Evolutionary conservation across 1,140 invertebrate species (phyloP), one percentile per base, ranked within the genome.

Genomic region (Cepaea nemoralis): DNA sequence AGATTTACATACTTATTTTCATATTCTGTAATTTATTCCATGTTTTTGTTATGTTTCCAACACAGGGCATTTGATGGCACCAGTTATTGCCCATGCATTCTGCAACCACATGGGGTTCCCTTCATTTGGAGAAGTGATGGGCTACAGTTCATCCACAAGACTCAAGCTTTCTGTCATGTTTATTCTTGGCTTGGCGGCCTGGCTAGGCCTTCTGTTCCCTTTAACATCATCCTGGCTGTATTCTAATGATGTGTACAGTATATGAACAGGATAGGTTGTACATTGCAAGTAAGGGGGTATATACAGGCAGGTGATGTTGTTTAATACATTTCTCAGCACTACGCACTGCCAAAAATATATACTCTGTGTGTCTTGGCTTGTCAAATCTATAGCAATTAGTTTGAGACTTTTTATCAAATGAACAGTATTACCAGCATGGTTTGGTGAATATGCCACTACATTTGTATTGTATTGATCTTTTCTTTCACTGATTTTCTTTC

Each of bases 41-140:
- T 55, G 8, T 55, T 66, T 66, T 39, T 48, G 67, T 33, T n/a
- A 76, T 55, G 63, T 63, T 75, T 81, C 86, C 84, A 83, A 83
- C 85, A 40, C 89, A 95, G 96, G 97, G 79, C 97, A 98, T 90
- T 94, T 98, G 87, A 92, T 95, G 27, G 96, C 97, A 16, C 95
- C 96, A n/a, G 94, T 98, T 83, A 89, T 97, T 19, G 96, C 94
- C 10, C 97, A 98, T 90, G 95, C 96, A 2, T 98, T 98, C 90
- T 99, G 97, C 91, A 98, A 99, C 92, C 95, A 97, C 89, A 98
- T 99, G 96, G 97, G 97, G 37, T 95, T 98, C 87, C 97, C 97
- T 0, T 96, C 98, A 89, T 93, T 98, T 83, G 92, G 93, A 3
- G 96, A 97, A 89, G 92, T 98, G 3, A 89, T 93, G 63, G 93